Evolutionary conservation across 2,797 vertebrate species (phyloP), one percentile per base, ranked within the genome.

Genomic region (Enoplosus armatus): DNA sequence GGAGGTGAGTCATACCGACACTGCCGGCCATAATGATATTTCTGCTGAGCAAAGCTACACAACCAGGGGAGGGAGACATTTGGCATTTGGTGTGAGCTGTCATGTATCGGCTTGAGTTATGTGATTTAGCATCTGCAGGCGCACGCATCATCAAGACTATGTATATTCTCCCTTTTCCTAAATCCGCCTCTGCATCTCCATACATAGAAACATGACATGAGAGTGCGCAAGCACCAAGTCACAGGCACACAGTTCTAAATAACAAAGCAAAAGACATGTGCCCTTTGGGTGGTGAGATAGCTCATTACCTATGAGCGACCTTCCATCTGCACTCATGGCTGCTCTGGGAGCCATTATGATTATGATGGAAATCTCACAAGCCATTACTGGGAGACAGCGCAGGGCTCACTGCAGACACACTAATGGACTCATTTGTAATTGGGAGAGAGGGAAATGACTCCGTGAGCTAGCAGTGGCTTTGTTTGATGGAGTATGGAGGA

Each of bases 401-500:
- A 97, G 97, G 97, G 96, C 97, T 97, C 96, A 95, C 96, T 97
- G 97, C 97, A 99, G 97, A 98, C 97, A 97, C 97, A 96, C 97
- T 99, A 99, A 99, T 99, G 97, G 98, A 97, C 98, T 99, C 97
- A 99, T 99, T 99, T 99, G 98, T 99, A 99, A 99, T 98, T 99
- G 98, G 98, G 96, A 98, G 97, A 98, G 97, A 97, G 97, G 98
- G 98, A 98, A 95, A 95, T 95, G 95, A 95, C 95, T 97, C 96
- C 96, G 96, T 96, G 96, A 95, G 96, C 95, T 96, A 94, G 95
- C 96, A 93, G 95, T 93, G 95, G 96, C 96, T 96, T 91, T 96
- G 95, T 94, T 96, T 96, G 96, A 96, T 96, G 96, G 96, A 96
- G 96, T 95, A 96, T 95, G 94, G 95, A 96, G 96, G 96, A 95